Conservation (phyloP, 2,797 vertebrate species). For the Catamblyrhynchus diadema region DNA sequence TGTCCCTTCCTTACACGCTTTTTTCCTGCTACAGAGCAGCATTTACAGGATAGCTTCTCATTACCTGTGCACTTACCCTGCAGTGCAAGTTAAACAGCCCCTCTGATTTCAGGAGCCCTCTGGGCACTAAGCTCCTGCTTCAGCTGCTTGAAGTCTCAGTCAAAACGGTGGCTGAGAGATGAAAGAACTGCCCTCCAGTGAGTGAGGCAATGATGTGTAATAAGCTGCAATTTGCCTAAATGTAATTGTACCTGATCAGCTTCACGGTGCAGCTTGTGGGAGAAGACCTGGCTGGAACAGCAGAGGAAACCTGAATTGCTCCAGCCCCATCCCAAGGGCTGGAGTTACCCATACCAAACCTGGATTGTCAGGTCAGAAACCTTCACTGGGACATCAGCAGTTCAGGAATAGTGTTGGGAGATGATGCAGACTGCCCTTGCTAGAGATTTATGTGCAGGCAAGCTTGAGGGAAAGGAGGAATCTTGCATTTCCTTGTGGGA, state of each 20-base stretch:
- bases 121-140: not conserved
- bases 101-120: not conserved
- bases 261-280: rapidly evolving
- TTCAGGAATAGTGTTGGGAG: not conserved
- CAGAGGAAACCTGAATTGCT: not conserved
- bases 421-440: not conserved
- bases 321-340: not conserved
- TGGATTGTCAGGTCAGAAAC: not conserved
- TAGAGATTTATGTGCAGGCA: not conserved
- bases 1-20: not conserved
- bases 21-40: not conserved
- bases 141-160: not conserved
- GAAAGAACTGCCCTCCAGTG: not conserved
- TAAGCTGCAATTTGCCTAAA: not conserved
- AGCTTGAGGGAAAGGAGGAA: not conserved
- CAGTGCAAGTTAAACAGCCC: not conserved
- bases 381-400: not conserved
- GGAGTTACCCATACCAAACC: rapidly evolving
- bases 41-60: not conserved
- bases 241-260: not conserved
- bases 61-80: not conserved
- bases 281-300: not conserved
- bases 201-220: not conserved
- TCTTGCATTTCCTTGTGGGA: conserved; percentile 3
- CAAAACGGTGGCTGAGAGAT: not conserved